A percentile compares a stretch with the other conserved stretches of the same genome.
phyloP scores from a whole-genome alignment of 2,797 vertebrate species.

The Hydrophis major region DNA sequence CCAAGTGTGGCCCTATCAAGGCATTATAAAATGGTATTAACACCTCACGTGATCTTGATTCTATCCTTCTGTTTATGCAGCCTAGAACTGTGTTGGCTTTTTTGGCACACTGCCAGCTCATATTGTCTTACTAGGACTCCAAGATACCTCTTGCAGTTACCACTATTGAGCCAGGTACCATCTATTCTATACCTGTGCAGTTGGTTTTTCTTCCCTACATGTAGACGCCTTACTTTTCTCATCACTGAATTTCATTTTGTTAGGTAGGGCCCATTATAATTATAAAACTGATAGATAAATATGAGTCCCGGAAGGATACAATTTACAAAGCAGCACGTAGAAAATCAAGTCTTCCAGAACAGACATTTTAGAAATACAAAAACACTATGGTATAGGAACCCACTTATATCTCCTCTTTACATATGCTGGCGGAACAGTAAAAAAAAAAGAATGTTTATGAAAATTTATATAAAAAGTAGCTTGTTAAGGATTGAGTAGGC shows the following conservation, averaged over 20 bases:
- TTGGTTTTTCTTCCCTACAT: neutral
- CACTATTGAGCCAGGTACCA: neutral
- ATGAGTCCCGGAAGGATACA: neutral
- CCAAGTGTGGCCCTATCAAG: neutral
- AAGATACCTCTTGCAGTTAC: neutral
- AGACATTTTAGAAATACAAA: neutral
- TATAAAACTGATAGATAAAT: neutral
- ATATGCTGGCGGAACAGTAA: neutral
- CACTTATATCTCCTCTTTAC: neutral
- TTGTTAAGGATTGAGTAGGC: neutral
- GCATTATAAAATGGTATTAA: neutral
- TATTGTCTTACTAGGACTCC: neutral
- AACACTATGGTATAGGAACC: neutral
- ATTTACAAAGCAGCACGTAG: neutral
- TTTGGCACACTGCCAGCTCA: neutral
- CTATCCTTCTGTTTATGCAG: neutral
- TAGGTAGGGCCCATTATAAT: neutral
- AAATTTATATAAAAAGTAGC: neutral
- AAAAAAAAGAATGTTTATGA: neutral
- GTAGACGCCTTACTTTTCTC: neutral
- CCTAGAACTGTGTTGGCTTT: neutral
- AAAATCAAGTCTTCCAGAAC: neutral
- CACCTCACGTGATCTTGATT: neutral
- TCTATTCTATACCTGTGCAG: neutral
- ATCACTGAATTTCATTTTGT: neutral